These are phyloP conservation scores for Misgurnus mizolepis DNA, from an alignment of 2,113 vertebrate species.

Conservation along the genomic window DNA sequence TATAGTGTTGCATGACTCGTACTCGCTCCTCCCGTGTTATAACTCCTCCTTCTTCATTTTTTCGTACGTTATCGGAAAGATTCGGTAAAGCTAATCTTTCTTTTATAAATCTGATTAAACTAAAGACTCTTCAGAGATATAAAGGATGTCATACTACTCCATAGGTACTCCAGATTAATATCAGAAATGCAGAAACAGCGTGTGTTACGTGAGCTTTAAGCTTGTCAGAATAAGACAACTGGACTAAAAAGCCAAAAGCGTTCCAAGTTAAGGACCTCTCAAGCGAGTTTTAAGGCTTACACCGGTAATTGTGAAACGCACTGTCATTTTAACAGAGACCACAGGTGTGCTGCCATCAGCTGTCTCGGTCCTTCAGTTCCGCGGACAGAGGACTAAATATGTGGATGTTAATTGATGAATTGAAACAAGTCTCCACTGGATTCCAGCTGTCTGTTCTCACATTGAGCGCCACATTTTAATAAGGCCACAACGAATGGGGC, in stretches of 20 bases:
- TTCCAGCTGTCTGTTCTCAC: not conserved
- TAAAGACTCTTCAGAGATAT: no score
- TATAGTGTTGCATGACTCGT: no score
- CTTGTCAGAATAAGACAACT: no score
- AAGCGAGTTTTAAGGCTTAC: not conserved
- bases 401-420: not conserved
- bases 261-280: not conserved
- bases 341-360: not conserved
- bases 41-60: no score
- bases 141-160: no score
- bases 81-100: no score
- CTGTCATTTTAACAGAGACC: not conserved
- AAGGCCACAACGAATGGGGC: not conserved
- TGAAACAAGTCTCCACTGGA: not conserved
- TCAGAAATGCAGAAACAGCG: no score
- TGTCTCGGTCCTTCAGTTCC: not conserved
- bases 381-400: not conserved
- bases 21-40: no score
- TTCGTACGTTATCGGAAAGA: no score
- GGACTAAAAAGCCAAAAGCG: not conserved
- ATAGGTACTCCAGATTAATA: no score
- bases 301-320: not conserved
- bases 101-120: no score
- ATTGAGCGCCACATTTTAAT: not conserved
- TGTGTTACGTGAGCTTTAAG: no score